phyloP scores from a whole-genome alignment of 2,797 vertebrate species.

The Peromyscus attwateri region DNA sequence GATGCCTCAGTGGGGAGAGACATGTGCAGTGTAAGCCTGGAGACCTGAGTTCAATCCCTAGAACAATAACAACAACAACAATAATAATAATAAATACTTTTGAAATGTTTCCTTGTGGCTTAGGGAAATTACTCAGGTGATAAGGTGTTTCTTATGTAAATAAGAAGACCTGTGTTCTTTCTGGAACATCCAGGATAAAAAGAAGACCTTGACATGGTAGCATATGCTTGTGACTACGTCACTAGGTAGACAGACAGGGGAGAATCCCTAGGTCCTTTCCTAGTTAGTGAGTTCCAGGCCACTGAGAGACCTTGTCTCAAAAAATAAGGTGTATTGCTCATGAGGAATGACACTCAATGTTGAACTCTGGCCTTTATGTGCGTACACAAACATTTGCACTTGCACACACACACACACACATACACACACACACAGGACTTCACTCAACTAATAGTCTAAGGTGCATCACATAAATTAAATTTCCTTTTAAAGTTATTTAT shows the following conservation, averaged over 20 bases:
- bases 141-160: not conserved
- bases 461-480: conserved; percentile 57
- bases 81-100: not conserved
- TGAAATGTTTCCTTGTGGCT: not conserved
- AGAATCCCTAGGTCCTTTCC: not conserved
- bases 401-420: not conserved
- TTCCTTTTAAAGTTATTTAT: conserved; percentile 69
- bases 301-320: not conserved
- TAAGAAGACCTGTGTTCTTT: not conserved
- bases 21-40: not conserved
- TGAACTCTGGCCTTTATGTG: not conserved
- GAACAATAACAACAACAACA: no score
- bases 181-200: not conserved
- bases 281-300: not conserved
- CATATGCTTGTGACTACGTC: not conserved
- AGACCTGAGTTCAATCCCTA: not conserved
- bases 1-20: not conserved
- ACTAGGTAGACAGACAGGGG: not conserved
- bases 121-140: not conserved
- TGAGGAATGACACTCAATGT: not conserved
- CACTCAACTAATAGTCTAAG: conserved; percentile 63
- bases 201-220: not conserved
- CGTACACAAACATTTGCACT: not conserved
- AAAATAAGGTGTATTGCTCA: not conserved
- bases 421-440: not conserved